A percentile compares a stretch with the other conserved stretches of the same genome.
phyloP scores from a whole-genome alignment of 2,113 vertebrate genomes.

The Zonotrichia leucophrys region DNA sequence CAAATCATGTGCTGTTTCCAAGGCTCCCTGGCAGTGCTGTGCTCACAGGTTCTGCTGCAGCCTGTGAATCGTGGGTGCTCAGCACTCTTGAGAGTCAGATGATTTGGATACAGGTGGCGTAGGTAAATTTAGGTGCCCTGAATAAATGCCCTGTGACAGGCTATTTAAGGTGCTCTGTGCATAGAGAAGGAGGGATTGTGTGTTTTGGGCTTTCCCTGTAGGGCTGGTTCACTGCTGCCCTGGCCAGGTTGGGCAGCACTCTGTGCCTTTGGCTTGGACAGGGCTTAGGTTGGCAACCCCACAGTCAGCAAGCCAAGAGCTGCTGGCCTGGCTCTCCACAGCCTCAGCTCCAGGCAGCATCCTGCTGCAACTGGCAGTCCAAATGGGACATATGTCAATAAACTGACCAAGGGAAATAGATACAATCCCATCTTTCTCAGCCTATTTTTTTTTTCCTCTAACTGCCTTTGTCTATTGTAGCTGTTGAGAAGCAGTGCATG shows the following conservation, averaged over 20 bases:
- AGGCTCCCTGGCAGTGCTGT: background rate
- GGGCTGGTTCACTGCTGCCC: background rate
- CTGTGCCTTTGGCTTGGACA: background rate
- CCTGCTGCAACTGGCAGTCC: background rate
- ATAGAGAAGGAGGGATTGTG: background rate
- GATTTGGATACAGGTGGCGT: slow-evolving; percentile 15
- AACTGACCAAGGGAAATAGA: background rate
- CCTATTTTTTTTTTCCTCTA: background rate
- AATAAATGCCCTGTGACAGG: slow-evolving; percentile 6
- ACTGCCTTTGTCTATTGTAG: background rate
- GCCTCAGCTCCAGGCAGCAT: background rate
- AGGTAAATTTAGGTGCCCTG: slow-evolving; percentile 52
- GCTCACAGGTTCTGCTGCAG: background rate
- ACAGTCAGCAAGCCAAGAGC: background rate
- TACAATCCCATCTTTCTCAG: background rate
- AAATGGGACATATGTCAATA: background rate
- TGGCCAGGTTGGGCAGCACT: background rate
- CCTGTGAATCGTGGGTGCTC: background rate
- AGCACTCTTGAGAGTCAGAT: slow-evolving; percentile 23
- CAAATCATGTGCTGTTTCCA: background rate
- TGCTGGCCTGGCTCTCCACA: background rate
- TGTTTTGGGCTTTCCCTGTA: background rate
- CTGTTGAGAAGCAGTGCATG: background rate
- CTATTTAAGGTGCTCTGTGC: background rate
- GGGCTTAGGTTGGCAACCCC: background rate